These are phyloP conservation scores for Thalpophila matura DNA, from an alignment of 2,888 invertebrate species.

Conservation along the genomic window DNA sequence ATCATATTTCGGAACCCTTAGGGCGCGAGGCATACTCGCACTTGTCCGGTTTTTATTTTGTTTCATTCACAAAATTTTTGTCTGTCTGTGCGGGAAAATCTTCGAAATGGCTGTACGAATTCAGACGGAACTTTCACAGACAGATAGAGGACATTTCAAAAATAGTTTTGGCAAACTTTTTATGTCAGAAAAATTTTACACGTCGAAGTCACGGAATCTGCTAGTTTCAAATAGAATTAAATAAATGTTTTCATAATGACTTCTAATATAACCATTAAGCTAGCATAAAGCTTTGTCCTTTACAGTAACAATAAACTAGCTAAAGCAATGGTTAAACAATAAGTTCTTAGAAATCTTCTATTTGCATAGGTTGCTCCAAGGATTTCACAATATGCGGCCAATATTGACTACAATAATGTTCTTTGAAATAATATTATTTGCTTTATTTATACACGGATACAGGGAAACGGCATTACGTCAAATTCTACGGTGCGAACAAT, in stretches of 20 bases:
- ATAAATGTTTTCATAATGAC: slow-evolving; percentile 5
- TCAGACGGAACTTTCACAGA: no score
- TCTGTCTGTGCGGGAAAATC: no score
- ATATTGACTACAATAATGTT: slow-evolving; percentile 49
- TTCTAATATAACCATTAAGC: background rate
- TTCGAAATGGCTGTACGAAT: no score
- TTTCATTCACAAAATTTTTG: no score
- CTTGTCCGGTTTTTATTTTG: no score
- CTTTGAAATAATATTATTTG: slow-evolving; percentile 48
- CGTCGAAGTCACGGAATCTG: background rate
- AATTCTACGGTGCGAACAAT: slow-evolving; percentile 1
- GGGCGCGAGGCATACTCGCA: no score
- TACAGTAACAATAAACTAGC: slow-evolving; percentile 12
- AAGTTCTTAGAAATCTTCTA: slow-evolving; percentile 31
- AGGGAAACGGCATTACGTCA: slow-evolving; percentile 26
- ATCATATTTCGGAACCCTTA: no score
- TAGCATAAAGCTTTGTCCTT: slow-evolving; percentile 2
- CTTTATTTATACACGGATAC: slow-evolving; percentile 35
- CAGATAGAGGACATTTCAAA: no score
- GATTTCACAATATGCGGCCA: slow-evolving; percentile 48
- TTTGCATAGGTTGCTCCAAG: slow-evolving; percentile 60
- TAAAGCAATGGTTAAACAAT: slow-evolving; percentile 3
- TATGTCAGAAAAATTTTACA: no score
- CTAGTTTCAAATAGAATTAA: background rate
- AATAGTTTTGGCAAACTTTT: no score